Conservation (phyloP, 2,797 vertebrate species). For the Poeciliopsis gracilis region DNA sequence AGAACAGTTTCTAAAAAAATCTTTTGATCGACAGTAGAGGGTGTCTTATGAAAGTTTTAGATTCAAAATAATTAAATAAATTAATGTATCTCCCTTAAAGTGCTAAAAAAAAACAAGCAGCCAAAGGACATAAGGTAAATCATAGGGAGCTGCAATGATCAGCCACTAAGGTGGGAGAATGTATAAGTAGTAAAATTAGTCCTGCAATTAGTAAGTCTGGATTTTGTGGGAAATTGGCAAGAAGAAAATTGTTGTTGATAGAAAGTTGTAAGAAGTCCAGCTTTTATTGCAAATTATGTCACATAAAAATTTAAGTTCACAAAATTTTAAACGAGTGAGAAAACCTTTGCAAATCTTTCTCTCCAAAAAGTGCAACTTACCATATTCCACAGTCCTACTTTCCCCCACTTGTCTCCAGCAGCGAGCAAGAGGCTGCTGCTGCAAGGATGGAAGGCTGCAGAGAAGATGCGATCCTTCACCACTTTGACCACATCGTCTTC, state of each 20-base stretch:
- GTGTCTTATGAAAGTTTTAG: neutral
- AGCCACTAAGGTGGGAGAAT: neutral
- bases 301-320: neutral
- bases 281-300: neutral
- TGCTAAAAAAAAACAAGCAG: neutral
- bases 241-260: neutral
- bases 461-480: slow-evolving; percentile 79
- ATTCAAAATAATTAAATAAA: neutral
- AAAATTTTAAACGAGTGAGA: neutral
- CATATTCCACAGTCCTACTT: slow-evolving; percentile 88
- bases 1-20: neutral
- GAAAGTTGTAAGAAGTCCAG: neutral
- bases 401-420: slow-evolving; percentile 84
- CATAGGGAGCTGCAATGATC: neutral
- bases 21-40: neutral
- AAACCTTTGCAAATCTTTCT: neutral
- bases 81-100: neutral
- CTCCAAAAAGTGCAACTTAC: slow-evolving; percentile 67
- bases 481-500: slow-evolving; percentile 82
- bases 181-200: neutral
- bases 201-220: neutral
- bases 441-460: slow-evolving; percentile 87
- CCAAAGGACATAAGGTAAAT: neutral
- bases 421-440: slow-evolving; percentile 83
- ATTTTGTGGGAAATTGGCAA: neutral